Percentiles rank a stretch among this genome's conserved stretches.
Conservation (phyloP, 2,797 vertebrate species). For the Sciurus vulgaris region DNA sequence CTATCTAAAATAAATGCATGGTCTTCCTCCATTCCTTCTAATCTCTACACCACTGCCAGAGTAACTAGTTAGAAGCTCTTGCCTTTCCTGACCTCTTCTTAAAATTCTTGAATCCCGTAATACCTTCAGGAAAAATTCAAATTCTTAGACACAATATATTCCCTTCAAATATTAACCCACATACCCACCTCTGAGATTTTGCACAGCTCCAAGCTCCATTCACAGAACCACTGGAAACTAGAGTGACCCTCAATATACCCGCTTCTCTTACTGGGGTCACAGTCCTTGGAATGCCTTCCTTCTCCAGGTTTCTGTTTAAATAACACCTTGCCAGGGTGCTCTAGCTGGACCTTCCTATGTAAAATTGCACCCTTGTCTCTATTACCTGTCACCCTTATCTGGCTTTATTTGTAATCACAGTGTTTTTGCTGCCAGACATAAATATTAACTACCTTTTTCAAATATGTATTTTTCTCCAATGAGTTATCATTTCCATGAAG, state of each 20-base stretch:
- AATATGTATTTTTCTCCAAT: neutral
- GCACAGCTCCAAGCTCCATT: fast-evolving
- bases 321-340: neutral
- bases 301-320: neutral
- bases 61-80: neutral
- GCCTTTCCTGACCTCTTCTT: neutral
- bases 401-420: neutral
- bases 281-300: neutral
- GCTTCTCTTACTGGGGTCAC: neutral
- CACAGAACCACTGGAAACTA: no score
- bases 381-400: neutral
- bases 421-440: neutral
- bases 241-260: neutral
- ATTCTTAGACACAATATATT: neutral
- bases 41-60: neutral
- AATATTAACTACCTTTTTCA: neutral
- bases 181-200: neutral
- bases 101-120: neutral
- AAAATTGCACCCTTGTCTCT: neutral
- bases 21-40: neutral
- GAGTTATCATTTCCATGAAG: neutral
- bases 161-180: neutral
- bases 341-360: neutral
- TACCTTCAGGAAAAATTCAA: neutral
- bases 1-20: neutral